Base-by-base conservation (phyloP, 2,888 invertebrate genomes). In the Physocephala rufipes region DNA sequence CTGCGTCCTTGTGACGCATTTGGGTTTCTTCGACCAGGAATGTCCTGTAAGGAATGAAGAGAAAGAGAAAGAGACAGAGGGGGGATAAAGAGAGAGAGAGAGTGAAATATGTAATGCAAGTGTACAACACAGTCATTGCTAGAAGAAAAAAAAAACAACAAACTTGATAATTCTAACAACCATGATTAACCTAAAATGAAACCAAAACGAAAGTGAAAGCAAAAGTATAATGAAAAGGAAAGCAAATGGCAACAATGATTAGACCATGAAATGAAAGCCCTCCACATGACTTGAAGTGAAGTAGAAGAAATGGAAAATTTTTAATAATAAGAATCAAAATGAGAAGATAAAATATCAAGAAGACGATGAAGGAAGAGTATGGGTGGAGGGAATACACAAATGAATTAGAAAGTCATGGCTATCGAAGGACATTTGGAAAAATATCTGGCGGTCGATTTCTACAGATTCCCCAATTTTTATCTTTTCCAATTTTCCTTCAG, bases 51-150 rank as follows among this genome's bases (percentile, higher is more conserved):
- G 47, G 36, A n/a, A n/a, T n/a, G n/a, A n/a, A n/a, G n/a, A n/a
- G n/a, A n/a, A n/a, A n/a, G n/a, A n/a, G 30, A 68, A 68, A 61
- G 47, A 61, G 47, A 59, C 59, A 68, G 59, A 30, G 59, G 30
- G 45, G 19, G 66, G n/a, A 49, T 12, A 30, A 19, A 62, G 36
- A 15, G 36, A 19, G n/a, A 36, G 21, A 21, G 19, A 21, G n/a
- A 21, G 2, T 3, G 21, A n/a, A 55, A 55, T 2, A n/a, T 9
- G n/a, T 19, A 62, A 19, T 7, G 36, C 7, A 36, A 36, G 21
- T 5, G 55, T 9, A 5, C 24, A 21, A 21, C 19, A 21, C 24
- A 19, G 24, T 21, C 19, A 55, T 21, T 5, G 21, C 24, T n/a
- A 53, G 53, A 53, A 19, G 15, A n/a, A 53, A 21, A 53, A 7